Conservation (phyloP, 1,140 invertebrate genomes). For the Yoshiicerus persimilis region DNA sequence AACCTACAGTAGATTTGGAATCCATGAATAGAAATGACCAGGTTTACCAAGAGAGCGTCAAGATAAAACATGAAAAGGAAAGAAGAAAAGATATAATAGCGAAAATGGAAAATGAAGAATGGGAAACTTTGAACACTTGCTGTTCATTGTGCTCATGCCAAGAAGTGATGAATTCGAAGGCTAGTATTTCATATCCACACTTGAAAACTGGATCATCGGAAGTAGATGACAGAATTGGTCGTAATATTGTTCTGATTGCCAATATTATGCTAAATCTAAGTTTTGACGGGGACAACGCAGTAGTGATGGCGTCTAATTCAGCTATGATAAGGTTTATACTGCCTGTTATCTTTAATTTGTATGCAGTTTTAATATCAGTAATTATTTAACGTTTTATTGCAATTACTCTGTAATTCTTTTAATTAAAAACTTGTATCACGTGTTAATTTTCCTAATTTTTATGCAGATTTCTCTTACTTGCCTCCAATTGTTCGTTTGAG, state of each 20-base stretch:
- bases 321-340: constrained; percentile 71
- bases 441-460: constrained; percentile 29
- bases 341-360: not conserved
- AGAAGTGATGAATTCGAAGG: not conserved
- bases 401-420: too few species aligned
- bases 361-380: too few species aligned
- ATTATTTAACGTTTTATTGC: too few species aligned
- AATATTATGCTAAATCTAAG: constrained; percentile 92
- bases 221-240: constrained; percentile 69
- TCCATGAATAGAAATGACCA: not conserved
- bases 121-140: not conserved
- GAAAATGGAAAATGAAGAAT: not conserved
- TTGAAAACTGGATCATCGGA: not conserved
- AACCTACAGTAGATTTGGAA: constrained; percentile 31
- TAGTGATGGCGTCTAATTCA: constrained; percentile 72
- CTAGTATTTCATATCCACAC: not conserved
- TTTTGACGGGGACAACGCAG: constrained; percentile 86
- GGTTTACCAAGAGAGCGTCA: too few species aligned
- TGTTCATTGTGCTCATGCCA: constrained; percentile 1
- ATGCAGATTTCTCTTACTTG: constrained; percentile 79
- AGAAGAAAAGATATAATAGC: too few species aligned
- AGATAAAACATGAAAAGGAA: too few species aligned
- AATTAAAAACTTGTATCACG: too few species aligned
- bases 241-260: constrained; percentile 73
- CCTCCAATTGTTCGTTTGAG: constrained; percentile 76